Evolutionary conservation across 1,140 invertebrate species (phyloP).

Genomic region (Drosophila sturtevanti): DNA sequence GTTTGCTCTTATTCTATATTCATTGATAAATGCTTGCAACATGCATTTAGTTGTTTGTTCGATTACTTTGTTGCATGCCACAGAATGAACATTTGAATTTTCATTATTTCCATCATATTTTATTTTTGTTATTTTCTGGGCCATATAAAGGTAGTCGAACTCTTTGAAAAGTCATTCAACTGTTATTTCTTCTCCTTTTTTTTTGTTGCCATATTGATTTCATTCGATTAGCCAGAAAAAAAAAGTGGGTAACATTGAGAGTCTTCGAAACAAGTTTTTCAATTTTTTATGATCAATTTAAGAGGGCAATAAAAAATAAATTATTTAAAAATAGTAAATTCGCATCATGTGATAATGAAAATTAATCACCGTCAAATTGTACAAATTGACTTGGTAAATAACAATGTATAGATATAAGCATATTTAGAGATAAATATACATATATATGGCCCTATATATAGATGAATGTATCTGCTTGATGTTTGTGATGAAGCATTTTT

Average conservation of each 20-base stretch:
- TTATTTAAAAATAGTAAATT: constrained; percentile 46
- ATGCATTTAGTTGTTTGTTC: constrained; percentile 72
- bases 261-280: constrained; percentile 52
- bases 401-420: not conserved
- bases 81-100: constrained; percentile 19
- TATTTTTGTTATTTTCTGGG: constrained; percentile 48
- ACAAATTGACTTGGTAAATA: constrained; percentile 24
- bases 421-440: too few species aligned
- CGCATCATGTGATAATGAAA: constrained; percentile 40
- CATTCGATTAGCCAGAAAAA: constrained; percentile 49
- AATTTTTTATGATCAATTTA: constrained; percentile 21
- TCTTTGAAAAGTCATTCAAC: constrained; percentile 65
- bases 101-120: not conserved
- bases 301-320: constrained; percentile 8
- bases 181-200: too few species aligned
- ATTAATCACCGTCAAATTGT: constrained; percentile 15
- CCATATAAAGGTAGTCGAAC: constrained; percentile 58
- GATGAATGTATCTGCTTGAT: not conserved
- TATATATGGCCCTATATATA: not conserved
- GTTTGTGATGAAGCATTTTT: constrained; percentile 29
- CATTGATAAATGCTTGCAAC: constrained; percentile 72
- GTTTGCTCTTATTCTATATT: constrained; percentile 43
- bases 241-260: constrained; percentile 14
- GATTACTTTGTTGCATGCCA: constrained; percentile 74
- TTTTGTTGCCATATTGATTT: constrained; percentile 49